Conservation (phyloP, 2,797 vertebrate species). For the Enteromius viviparus region DNA sequence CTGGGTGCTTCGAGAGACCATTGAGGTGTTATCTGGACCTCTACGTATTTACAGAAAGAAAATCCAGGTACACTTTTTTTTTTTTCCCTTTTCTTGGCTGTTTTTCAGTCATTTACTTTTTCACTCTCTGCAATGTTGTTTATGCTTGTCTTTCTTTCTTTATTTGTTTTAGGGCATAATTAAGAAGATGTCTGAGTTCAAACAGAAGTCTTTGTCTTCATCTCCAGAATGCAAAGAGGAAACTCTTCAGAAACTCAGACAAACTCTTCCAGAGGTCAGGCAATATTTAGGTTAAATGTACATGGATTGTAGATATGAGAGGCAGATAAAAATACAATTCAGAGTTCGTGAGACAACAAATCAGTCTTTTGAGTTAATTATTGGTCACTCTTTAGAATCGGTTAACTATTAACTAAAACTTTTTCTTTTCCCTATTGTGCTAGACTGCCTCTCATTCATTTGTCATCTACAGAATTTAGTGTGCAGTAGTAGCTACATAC, state of each 20-base stretch:
- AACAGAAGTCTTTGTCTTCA: slow-evolving; percentile 51
- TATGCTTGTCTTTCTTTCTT: slow-evolving; percentile 31
- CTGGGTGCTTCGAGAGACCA: slow-evolving; percentile 57
- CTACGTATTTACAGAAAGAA: slow-evolving; percentile 66
- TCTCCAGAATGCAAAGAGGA: slow-evolving; percentile 59
- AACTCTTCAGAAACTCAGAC: slow-evolving; percentile 57
- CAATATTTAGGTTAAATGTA: background rate
- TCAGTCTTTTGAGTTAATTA: background rate
- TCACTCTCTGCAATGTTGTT: background rate
- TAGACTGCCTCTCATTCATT: background rate
- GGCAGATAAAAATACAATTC: no score
- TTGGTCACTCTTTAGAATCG: no score
- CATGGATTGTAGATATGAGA: background rate
- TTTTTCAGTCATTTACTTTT: background rate
- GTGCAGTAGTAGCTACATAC: background rate
- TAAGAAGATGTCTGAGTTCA: slow-evolving; percentile 66
- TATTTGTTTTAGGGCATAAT: slow-evolving; percentile 54
- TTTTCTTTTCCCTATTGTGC: no score
- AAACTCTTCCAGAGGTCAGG: slow-evolving; percentile 66
- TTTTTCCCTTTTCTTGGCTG: background rate
- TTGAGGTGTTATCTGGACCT: slow-evolving; percentile 62
- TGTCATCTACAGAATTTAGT: background rate
- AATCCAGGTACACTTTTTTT: slow-evolving; percentile 67
- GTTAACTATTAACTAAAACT: no score
- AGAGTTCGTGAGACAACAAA: background rate